Evolutionary conservation across 2,888 invertebrate genomes (phyloP).

Genomic region (Branchellion lobata): DNA sequence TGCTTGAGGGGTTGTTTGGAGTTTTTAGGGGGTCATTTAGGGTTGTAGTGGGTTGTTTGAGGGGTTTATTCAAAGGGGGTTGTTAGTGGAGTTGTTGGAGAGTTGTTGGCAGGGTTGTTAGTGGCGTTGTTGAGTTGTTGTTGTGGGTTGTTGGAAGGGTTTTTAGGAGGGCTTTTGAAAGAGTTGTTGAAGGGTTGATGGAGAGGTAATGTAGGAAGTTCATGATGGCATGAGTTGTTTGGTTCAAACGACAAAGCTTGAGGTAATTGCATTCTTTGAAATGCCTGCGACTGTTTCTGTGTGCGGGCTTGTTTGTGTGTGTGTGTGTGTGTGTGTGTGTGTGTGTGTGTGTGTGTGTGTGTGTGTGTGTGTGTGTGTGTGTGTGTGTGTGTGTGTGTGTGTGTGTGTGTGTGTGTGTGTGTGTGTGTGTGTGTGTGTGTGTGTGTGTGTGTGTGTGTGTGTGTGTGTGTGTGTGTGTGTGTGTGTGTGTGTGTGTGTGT

Average conservation of each 20-base stretch:
- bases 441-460: constrained; percentile 29
- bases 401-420: constrained; percentile 28
- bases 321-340: too few relatives aligned
- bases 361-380: constrained; percentile 30
- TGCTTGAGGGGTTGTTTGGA: too few relatives aligned
- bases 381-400: constrained; percentile 29
- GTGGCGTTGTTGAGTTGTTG: background rate
- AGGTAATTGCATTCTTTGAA: too few relatives aligned
- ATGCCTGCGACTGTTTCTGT: too few relatives aligned
- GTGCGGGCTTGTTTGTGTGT: too few relatives aligned
- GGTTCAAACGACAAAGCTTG: constrained; percentile 29
- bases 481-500: constrained; percentile 25
- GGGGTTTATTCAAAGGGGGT: too few relatives aligned
- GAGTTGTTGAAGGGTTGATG: background rate
- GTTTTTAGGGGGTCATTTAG: too few relatives aligned
- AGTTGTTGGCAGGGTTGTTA: too few relatives aligned
- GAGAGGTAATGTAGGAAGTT: background rate
- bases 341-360: constrained; percentile 1
- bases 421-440: constrained; percentile 29
- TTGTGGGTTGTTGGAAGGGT: background rate
- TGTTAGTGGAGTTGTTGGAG: too few relatives aligned
- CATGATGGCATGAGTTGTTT: background rate
- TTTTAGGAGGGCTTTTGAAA: background rate
- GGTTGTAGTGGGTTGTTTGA: too few relatives aligned
- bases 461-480: constrained; percentile 29